A percentile compares a stretch with the other conserved stretches of the same genome.
Evolutionary conservation across 2,888 invertebrate species (phyloP).

Genomic region (Baccha elongata): DNA sequence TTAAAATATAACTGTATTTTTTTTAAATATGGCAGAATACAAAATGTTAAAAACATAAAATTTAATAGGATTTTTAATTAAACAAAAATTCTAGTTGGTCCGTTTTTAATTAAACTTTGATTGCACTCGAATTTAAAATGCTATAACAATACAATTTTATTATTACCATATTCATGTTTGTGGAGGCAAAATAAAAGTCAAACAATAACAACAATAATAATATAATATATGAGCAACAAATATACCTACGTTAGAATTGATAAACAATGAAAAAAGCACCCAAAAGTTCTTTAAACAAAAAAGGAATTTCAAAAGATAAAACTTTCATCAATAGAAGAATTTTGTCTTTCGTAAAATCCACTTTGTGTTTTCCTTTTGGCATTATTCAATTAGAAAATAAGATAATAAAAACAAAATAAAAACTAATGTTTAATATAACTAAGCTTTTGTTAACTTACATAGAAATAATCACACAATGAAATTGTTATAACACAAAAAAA

Average conservation of each 20-base stretch:
- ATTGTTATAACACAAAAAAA: constrained; percentile 63
- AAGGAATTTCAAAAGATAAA: constrained; percentile 31
- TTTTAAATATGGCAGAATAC: background rate
- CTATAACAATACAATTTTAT: constrained; percentile 42
- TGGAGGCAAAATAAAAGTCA: constrained; percentile 56
- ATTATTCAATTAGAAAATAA: constrained; percentile 71
- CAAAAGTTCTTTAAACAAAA: background rate
- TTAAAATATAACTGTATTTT: too few relatives aligned
- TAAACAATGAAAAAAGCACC: constrained; percentile 30
- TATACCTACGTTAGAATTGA: constrained; percentile 55
- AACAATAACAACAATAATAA: constrained; percentile 37
- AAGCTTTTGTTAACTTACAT: constrained; percentile 65
- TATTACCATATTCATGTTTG: constrained; percentile 55
- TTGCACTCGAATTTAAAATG: constrained; percentile 36
- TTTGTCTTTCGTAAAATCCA: constrained; percentile 54
- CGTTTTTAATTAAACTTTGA: constrained; percentile 37
- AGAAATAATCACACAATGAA: constrained; percentile 60
- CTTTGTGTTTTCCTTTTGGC: constrained; percentile 61
- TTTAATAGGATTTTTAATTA: constrained; percentile 1
- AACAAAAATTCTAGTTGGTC: constrained; percentile 25
- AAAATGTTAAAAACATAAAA: constrained; percentile 6
- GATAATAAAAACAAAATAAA: constrained; percentile 65
- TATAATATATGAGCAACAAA: constrained; percentile 42
- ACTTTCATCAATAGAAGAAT: constrained; percentile 58
- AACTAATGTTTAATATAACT: constrained; percentile 67